A percentile compares a stretch with the other conserved stretches of the same genome.
phyloP scores from a whole-genome alignment of 2,888 invertebrate species.

The Acutogordius australiensis region DNA sequence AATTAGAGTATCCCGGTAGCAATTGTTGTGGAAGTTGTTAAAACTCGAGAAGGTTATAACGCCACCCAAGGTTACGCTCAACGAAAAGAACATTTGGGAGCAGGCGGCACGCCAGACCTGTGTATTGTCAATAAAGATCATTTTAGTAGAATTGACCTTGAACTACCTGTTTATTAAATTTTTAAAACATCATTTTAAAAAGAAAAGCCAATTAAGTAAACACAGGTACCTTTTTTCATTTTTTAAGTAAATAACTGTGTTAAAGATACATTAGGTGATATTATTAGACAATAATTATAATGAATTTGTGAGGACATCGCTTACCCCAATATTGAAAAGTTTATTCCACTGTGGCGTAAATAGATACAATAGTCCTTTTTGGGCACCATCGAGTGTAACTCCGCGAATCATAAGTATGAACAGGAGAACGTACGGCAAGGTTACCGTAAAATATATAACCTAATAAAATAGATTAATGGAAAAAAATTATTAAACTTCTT shows the following conservation, averaged over 20 bases:
- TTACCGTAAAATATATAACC: conserved; percentile 1
- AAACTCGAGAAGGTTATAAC: conserved; percentile 41
- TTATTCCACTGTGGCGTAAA: conserved; percentile 9
- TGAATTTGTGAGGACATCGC: no score
- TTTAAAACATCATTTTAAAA: no score
- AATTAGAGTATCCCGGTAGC: conserved; percentile 36
- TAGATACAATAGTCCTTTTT: background rate
- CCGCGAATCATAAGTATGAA: conserved; percentile 4
- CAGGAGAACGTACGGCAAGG: conserved; percentile 1
- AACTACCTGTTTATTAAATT: no score
- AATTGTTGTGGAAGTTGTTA: conserved; percentile 33
- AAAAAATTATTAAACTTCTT: background rate
- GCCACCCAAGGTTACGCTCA: conserved; percentile 46
- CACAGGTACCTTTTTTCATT: no score
- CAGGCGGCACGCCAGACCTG: conserved; percentile 53
- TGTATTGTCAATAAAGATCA: no score
- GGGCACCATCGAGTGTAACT: background rate
- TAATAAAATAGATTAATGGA: background rate
- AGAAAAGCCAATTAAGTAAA: no score
- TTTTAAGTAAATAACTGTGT: background rate
- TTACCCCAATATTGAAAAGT: background rate
- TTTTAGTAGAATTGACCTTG: no score
- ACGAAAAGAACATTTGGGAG: conserved; percentile 52
- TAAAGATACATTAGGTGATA: background rate
- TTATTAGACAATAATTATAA: background rate